Base-by-base conservation (phyloP, 2,888 invertebrate genomes). In the Hyposoter didymator region DNA sequence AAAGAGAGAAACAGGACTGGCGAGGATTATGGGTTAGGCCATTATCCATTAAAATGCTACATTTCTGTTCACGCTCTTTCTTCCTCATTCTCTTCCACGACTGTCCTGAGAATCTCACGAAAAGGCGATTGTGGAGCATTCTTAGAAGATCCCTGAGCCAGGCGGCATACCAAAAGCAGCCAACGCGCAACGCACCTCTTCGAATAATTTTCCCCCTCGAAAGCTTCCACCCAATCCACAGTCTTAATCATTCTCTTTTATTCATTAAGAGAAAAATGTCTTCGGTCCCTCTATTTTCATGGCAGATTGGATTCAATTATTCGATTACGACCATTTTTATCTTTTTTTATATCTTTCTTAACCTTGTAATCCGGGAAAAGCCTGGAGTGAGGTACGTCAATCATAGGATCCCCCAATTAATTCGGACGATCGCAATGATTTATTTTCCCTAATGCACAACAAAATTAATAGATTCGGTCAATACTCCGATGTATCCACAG, bases 1-100 rank as follows among this genome's bases (percentile, higher is more conserved):
- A 19, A 72, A 52, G 35, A 43, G 22, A 45, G 22, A 45, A 7
- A 43, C 12, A 67, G 28, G 5, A 22, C 2, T 35, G 35, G 72
- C 90, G 89, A 91, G 85, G 92, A 93, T 93, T 92, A 92, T 92
- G 90, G 90, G 85, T 49, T 59, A 47, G 66, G 43, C 66, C 75
- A 82, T 85, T 85, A 79, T 79, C 74, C 72, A 12, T 47, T 47
- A 73, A 74, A 78, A 62, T 43, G 62, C 5, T n/a, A 49, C 66
- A 45, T 78, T 73, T 67, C 67, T 70, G 28, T 69, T 84, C 74
- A 59, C 52, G 22, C 69, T 66, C 45, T 62, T 55, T 82, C 72
- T 19, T 72, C 67, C 35, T 22, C 22, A 64, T 55, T 39, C 73
- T 55, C 73, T 10, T 62, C 19, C 32, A n/a, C 22, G 14, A 14